Evolutionary conservation across 2,113 vertebrate species (phyloP), one percentile per base, ranked within the genome.

Genomic region (Eubucco bourcierii): DNA sequence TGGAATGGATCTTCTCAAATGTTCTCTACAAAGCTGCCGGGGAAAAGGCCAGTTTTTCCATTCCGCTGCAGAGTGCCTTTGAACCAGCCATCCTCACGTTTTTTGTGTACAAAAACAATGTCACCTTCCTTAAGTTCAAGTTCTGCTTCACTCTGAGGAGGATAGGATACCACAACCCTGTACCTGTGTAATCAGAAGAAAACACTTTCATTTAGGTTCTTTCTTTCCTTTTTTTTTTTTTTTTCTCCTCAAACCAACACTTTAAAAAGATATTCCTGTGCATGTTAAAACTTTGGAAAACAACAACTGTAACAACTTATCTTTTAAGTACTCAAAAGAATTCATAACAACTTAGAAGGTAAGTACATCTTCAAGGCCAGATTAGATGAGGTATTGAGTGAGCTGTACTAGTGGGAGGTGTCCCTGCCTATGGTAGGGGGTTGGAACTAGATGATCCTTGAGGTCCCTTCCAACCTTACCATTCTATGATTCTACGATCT

Each of bases 61-160:
- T 99, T 99, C 23, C 99, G 98, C 75, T 99, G 99, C 78, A 99
- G 98, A 2, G 99, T 99, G 93, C 99, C 99, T 98, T 99, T 99
- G 97, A 99, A 99, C 99, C 99, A 99, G 97, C 99, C 99, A 37
- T 99, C 99, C 88, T 99, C 99, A 8, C 99, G 97, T 76, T 99
- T 99, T 94, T 98, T 98, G 97, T 99, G 99, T 37, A 99, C 99
- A 70, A 99, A 99, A 94, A 99, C 99, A 68, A 99, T 98, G 96
- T 99, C 99, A n/a, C 99, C 99, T 97, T 99, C 99, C 96, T 99
- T 99, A 37, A 99, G 99, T 95, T 99, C 99, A 95, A 99, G 98
- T 97, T 99, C 99, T 5, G 99, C 99, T 97, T 99, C 99, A 6
- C 99, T 99, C 97, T 99, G 99, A 20, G 99, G 99, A 88, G 99